Evolutionary conservation across 2,888 invertebrate genomes (phyloP).

Genomic region (Caenorhabditis sp.): DNA sequence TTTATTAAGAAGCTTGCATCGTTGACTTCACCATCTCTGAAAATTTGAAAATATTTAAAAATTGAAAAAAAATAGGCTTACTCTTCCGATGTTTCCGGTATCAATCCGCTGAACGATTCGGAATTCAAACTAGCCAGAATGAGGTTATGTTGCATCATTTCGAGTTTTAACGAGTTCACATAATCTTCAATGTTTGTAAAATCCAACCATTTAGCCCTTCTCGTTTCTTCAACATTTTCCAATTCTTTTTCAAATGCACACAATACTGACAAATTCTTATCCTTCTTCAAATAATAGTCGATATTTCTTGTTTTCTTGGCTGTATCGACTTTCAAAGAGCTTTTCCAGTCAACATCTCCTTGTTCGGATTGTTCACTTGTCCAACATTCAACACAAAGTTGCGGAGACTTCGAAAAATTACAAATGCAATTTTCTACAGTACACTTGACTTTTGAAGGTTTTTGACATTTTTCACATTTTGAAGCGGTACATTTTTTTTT

Average conservation of each 20-base stretch:
- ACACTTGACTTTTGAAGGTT: slow-evolving; percentile 43
- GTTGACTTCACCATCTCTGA: neutral
- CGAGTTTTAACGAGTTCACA: neutral
- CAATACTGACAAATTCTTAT: slow-evolving; percentile 24
- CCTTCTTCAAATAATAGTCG: slow-evolving; percentile 18
- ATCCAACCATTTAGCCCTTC: neutral
- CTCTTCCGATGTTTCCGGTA: neutral
- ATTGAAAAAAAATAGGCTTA: neutral
- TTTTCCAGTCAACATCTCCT: slow-evolving; percentile 45
- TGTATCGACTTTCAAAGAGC: slow-evolving; percentile 3
- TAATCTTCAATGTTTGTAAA: neutral
- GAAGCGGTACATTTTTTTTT: neutral
- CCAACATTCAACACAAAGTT: slow-evolving; percentile 25
- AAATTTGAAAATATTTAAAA: no score
- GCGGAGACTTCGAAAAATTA: slow-evolving; percentile 9
- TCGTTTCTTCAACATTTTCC: neutral
- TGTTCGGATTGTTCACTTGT: slow-evolving; percentile 6
- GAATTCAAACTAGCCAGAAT: neutral
- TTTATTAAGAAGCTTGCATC: slow-evolving; percentile 26
- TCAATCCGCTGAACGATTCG: neutral
- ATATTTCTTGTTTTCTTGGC: slow-evolving; percentile 9
- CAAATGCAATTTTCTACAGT: slow-evolving; percentile 51
- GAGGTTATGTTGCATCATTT: neutral
- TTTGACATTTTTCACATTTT: slow-evolving; percentile 27
- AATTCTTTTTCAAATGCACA: slow-evolving; percentile 13